Evolutionary conservation across 2,113 vertebrate genomes (phyloP), one percentile per base, ranked within the genome.

Genomic region (Gracilinanus agilis): DNA sequence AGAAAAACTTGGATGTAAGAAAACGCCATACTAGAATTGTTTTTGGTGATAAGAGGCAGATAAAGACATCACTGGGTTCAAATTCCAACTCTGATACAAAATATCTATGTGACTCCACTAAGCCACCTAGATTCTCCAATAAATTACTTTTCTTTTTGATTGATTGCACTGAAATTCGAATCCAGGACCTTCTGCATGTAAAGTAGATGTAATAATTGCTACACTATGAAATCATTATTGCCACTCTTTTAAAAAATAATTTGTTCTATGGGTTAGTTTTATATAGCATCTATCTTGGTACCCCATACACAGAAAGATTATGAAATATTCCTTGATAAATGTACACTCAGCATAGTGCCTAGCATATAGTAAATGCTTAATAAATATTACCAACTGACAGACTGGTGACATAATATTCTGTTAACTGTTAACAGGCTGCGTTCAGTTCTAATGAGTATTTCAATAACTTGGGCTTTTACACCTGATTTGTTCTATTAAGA

Each of bases 261-360:
- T 9, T 34, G 27, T 67, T 67, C 56, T 67, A 12, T 67, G 11
- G 58, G 29, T 34, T 67, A 67, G 58, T 67, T 61, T 67, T 67
- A 34, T 58, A 27, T 34, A 27, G 56, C 9, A 58, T 27, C 9
- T 58, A 29, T 67, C 58, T 29, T 67, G 58, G 27, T 34, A 67
- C 11, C 27, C 10, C 11, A 34, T 13, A 29, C 29, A 67, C 3
- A 89, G 55, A 91, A 6, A 53, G 90, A 91, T 96, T 90, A 83
- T 83, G 24, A 94, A 89, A 89, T 94, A 61, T 13, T 92, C 61
- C 90, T 96, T 96, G 54, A 92, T 89, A 88, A 93, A 25, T 54
- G 91, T 89, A 25, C 95, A 93, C 24, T 54, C 24, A 94, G 11
- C 61, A 91, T 89, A 94, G 29, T 90, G 40, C 91, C 23, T 67